Base-by-base conservation (phyloP, 2,888 invertebrate species). In the Coremacera marginata region DNA sequence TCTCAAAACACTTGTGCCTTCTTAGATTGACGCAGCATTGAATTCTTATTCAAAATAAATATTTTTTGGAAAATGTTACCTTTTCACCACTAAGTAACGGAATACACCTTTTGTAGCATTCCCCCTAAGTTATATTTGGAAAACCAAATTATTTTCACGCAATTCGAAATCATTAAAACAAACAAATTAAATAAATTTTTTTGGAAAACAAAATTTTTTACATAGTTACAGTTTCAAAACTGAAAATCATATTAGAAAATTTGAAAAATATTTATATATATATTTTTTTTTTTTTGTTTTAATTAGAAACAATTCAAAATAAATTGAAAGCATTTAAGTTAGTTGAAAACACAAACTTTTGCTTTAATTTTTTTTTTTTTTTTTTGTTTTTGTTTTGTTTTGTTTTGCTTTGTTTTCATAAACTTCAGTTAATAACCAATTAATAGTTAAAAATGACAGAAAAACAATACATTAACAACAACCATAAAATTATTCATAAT, bases 401-500 rank as follows among this genome's bases (percentile, higher is more conserved):
- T 37, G 31, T 4, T 37, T 44, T 63, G 34, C 3, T 31, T 63
- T 34, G 34, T 31, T 63, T 34, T 57, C 22, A 72, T 44, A 19
- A 60, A 75, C 63, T 65, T 65, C 31, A 14, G 71, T 77, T 51
- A 70, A n/a, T 74, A 65, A 76, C 76, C 60, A 77, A 76, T 44
- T 44, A 14, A 7, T 44, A 44, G 44, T 57, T 55, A 57, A 73
- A 73, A 62, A 25, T 51, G 31, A 63, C 22, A 65, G 49, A 27
- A 68, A 51, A 37, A 34, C 11, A 37, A 57, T 51, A 22, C 14
- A 52, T 27, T 70, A 60, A 72, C 25, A 34, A 72, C 60, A 72
- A 25, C 44, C 9, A 70, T 51, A 49, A 60, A 68, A 67, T 73
- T 80, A 77, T 78, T 72, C 78, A 77, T 79, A 77, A 75, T 77